Base-by-base conservation (phyloP, 1,140 invertebrate genomes). In the Parapsyche elsis region DNA sequence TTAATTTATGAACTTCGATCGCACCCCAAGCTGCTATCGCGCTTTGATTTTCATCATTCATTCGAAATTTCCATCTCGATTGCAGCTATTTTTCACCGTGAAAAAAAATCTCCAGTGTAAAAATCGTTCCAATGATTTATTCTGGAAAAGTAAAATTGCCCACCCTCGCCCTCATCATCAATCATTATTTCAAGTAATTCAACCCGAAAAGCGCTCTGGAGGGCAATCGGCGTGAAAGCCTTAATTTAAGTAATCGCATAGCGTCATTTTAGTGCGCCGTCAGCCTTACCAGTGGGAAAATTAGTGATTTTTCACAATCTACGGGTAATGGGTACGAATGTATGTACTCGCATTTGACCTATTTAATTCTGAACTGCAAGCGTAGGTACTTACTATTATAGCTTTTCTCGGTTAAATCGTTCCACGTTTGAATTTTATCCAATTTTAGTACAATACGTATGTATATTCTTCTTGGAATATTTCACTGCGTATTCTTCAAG, bases 101-200 rank as follows among this genome's bases (percentile, higher is more conserved):
- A 9, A 23, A 23, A 64, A 64, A 64, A 64, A 64, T 26, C 9
- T 67, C 9, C 21, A 67, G 64, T 67, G 23, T 61, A 19, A 19
- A 67, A 67, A 67, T 12, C 23, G 7, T 53, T 16, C 12, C 49
- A 14, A 12, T 53, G 12, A 16, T 53, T 5, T 53, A 14, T 12
- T 53, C 12, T 53, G 2, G 2, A 10, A 30, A 67, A 67, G 21
- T 67, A 67, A 67, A 67, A 67, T 67, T 26, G 9, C 64, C 24
- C 12, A 23, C 64, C n/a, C 21, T 14, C 64, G 21, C 64, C 24
- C 23, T 67, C 64, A n/a, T 26, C 64, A 67, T 67, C 64, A 67
- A 67, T 67, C 64, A 67, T 26, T 26, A 67, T 67, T 67, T 67
- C 64, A 67, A 67, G 64, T 67, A 24, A 67, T 67, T 67, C 64